Base-by-base conservation (phyloP, 2,888 invertebrate genomes). In the Patella depressa region DNA sequence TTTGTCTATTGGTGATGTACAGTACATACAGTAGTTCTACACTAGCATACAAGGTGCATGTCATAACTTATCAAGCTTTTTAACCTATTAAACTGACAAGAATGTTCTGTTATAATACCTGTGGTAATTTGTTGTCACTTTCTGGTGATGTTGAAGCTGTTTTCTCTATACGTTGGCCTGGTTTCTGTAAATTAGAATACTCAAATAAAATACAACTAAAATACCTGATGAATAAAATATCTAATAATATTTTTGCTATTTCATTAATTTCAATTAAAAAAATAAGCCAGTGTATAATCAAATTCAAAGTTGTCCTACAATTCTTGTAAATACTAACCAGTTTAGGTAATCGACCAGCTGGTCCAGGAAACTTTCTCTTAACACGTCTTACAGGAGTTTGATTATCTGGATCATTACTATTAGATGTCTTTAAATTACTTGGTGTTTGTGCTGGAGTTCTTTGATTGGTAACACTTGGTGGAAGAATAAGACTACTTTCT, bases 301-400 rank as follows among this genome's bases (percentile, higher is more conserved):
- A 45, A 45, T 45, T 45, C 34, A 45, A 45, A 45, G 5, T 45
- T 45, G 34, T 45, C 34, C 34, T 45, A 45, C 34, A 45, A 5
- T 45, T 45, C 45, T 45, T 45, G 45, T 45, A 45, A 45, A 45
- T 45, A 78, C 81, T 83, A 81, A 89, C 90, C 80, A 88, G 81
- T 74, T 83, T 84, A 17, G 90, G 90, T 5, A 90, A 82, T 24
- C 88, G 79, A 53, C 90, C 90, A 70, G 90, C 90, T 59, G 90
- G 90, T 9, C 90, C 90, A 34, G 90, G 90, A 79, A 90, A 90
- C 74, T 89, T 89, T 70, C 89, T 80, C 69, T 78, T 85, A 3
- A 54, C 55, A 71, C 82, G 80, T 72, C 78, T 65, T 65, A 19
- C 14, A 19, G 65, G 24, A 24, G 14, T 9, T n/a, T 15, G 57